These are phyloP conservation scores for Dermochelys coriacea DNA, from an alignment of 2,797 vertebrate species.

Conservation along the genomic window DNA sequence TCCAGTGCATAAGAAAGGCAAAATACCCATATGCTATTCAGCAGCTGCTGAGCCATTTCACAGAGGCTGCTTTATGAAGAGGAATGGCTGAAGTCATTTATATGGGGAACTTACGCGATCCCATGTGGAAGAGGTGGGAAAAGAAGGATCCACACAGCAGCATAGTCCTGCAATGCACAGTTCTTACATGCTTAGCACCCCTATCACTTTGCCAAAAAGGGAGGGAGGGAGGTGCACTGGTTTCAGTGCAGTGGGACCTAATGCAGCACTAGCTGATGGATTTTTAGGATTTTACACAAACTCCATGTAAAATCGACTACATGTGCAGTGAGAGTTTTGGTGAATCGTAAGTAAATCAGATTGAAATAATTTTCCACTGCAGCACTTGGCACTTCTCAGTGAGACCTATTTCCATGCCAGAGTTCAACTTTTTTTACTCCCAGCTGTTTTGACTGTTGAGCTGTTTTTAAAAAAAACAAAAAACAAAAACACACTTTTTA, in stretches of 20 bases:
- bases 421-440: not conserved
- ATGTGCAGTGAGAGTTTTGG: not conserved
- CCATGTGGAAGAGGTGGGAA: not conserved
- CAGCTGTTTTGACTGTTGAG: not conserved
- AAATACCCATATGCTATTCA: not conserved
- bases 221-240: not conserved
- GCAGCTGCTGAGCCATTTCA: constrained; percentile 39
- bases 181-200: constrained; percentile 58
- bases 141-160: not conserved
- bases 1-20: not conserved
- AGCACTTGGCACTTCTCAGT: not conserved
- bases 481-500: not conserved
- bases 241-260: too few species aligned
- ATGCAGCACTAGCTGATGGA: not conserved
- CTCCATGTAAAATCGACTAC: not conserved
- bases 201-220: constrained; percentile 47
- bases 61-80: constrained; percentile 29
- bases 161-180: constrained; percentile 5
- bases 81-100: not conserved
- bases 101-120: constrained; percentile 38
- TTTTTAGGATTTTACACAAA: not conserved
- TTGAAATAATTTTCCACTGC: constrained; percentile 2
- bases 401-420: not conserved
- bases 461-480: not conserved
- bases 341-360: not conserved